Percentiles rank a stretch among this genome's conserved stretches.
These are phyloP conservation scores for Tipula vernalis DNA, from an alignment of 2,888 invertebrate species.

Conservation along the genomic window DNA sequence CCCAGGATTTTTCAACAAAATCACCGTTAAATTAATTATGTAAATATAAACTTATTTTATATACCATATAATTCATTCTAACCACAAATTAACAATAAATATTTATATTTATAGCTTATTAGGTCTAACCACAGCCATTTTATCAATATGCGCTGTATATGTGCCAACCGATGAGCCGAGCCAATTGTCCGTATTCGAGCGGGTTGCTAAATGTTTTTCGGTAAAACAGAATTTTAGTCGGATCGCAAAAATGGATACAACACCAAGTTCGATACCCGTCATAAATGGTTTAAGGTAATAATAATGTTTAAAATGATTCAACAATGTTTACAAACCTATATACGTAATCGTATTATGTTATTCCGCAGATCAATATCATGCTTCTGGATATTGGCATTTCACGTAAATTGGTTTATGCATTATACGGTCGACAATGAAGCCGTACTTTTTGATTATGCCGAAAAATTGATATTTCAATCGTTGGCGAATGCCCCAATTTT, in stretches of 20 bases:
- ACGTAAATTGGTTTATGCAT: constrained; percentile 35
- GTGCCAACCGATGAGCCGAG: background rate
- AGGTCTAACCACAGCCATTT: background rate
- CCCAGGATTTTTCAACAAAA: constrained; percentile 27
- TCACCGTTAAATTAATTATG: constrained; percentile 19
- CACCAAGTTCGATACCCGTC: constrained; percentile 27
- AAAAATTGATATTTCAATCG: constrained; percentile 31
- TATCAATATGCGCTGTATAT: background rate
- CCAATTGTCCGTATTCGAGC: constrained; percentile 11
- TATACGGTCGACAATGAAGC: constrained; percentile 33
- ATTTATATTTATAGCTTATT: background rate
- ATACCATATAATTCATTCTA: background rate
- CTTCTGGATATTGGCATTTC: constrained; percentile 34
- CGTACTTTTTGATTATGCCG: constrained; percentile 30
- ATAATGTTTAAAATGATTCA: background rate
- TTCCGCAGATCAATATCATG: constrained; percentile 28
- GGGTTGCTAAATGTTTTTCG: constrained; percentile 30
- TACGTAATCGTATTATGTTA: too few relatives aligned
- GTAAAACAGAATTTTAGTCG: constrained; percentile 23
- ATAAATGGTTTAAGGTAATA: constrained; percentile 29
- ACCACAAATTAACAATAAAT: background rate
- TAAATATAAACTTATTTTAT: background rate
- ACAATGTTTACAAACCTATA: too few relatives aligned
- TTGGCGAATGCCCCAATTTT: constrained; percentile 33
- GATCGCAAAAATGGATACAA: constrained; percentile 6